These are phyloP conservation scores for Phortica okadai DNA, from an alignment of 2,888 invertebrate species.

Conservation along the genomic window DNA sequence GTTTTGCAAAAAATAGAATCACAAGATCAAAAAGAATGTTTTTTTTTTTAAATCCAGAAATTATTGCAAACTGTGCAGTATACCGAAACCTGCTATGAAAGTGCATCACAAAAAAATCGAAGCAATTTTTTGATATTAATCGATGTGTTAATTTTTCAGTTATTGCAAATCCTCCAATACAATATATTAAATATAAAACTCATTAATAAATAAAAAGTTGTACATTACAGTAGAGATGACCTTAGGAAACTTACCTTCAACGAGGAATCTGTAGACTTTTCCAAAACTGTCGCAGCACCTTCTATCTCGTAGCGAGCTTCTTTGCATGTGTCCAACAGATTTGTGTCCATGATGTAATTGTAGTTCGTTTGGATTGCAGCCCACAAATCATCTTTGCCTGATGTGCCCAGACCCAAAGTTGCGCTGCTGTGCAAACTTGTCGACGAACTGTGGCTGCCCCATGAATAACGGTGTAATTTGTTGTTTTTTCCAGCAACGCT, in stretches of 20 bases:
- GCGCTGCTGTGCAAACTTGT: slow-evolving; percentile 77
- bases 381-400: slow-evolving; percentile 91
- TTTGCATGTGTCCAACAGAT: slow-evolving; percentile 92
- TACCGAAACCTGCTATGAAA: no score
- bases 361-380: slow-evolving; percentile 93
- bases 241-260: slow-evolving; percentile 70
- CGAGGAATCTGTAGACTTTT: slow-evolving; percentile 62
- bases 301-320: slow-evolving; percentile 78
- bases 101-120: no score
- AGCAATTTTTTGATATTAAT: no score
- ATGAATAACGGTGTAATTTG: slow-evolving; percentile 82
- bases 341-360: slow-evolving; percentile 96
- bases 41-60: no score
- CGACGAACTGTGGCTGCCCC: slow-evolving; percentile 85
- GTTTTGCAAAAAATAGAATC: no score
- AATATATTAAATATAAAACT: no score
- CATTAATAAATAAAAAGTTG: not conserved
- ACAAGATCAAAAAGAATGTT: no score
- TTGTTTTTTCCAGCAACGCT: slow-evolving; percentile 40
- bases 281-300: slow-evolving; percentile 62
- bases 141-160: no score
- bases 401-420: slow-evolving; percentile 71
- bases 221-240: not conserved
- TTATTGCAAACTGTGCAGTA: no score
- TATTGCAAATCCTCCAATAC: no score